These are phyloP conservation scores for Geopemphigus sp. DNA, from an alignment of 1,140 invertebrate genomes.

Conservation along the genomic window DNA sequence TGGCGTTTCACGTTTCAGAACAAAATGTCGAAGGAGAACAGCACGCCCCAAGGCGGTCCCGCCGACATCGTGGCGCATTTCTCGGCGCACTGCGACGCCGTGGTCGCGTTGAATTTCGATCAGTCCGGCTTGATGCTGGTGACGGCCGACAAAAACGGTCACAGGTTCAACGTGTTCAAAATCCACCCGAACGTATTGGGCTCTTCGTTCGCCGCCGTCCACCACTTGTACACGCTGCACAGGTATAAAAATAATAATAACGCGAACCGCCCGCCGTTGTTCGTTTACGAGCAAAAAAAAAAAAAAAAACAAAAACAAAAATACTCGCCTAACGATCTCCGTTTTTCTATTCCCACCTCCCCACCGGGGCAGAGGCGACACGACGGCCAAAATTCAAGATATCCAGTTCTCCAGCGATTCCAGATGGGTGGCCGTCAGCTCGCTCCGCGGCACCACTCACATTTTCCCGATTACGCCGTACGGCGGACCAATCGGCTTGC, in stretches of 20 bases:
- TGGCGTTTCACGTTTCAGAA: too few relatives aligned
- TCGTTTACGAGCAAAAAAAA: too few relatives aligned
- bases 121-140: constrained; percentile 85
- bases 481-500: constrained; percentile 82
- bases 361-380: constrained; percentile 69
- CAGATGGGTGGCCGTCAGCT: constrained; percentile 92
- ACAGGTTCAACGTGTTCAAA: constrained; percentile 94
- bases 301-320: too few relatives aligned
- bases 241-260: constrained; percentile 63
- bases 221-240: constrained; percentile 94
- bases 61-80: constrained; percentile 74
- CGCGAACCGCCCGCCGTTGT: too few relatives aligned
- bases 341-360: too few relatives aligned
- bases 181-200: constrained; percentile 90
- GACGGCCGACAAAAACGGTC: constrained; percentile 89
- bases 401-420: constrained; percentile 88
- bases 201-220: constrained; percentile 82
- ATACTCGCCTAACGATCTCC: too few relatives aligned
- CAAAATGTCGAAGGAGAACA: constrained; percentile 51
- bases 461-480: constrained; percentile 97
- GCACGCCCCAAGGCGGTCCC: constrained; percentile 9
- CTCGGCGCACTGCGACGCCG: constrained; percentile 85
- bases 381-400: constrained; percentile 80
- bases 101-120: constrained; percentile 90
- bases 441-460: constrained; percentile 93